These are phyloP conservation scores for Hystrix brachyura DNA, from an alignment of 2,113 vertebrate genomes.

Conservation along the genomic window DNA sequence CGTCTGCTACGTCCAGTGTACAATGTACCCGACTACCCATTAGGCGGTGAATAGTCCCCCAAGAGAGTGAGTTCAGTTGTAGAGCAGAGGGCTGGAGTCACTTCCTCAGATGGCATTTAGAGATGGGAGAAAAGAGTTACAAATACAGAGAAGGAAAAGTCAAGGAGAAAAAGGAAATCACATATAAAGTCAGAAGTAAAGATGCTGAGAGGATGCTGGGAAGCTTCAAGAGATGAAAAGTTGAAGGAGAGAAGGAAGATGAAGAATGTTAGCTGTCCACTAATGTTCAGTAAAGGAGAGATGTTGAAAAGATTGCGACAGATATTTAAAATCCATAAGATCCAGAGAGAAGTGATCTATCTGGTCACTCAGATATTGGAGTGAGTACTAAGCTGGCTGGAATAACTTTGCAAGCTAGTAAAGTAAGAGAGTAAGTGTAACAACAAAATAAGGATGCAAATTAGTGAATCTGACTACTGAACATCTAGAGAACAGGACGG, in stretches of 20 bases:
- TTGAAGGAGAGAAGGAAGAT: not conserved
- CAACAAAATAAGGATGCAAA: too few species aligned
- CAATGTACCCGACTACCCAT: accelerated
- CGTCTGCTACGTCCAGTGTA: accelerated
- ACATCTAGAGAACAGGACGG: not conserved
- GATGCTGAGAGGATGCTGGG: not conserved
- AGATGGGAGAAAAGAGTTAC: not conserved
- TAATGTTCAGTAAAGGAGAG: not conserved
- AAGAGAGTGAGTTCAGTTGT: not conserved
- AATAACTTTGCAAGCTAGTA: not conserved
- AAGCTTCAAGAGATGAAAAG: not conserved
- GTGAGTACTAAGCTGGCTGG: not conserved
- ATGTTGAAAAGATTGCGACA: not conserved
- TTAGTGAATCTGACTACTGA: not conserved
- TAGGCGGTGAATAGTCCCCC: not conserved
- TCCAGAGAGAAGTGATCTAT: not conserved
- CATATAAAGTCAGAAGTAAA: not conserved
- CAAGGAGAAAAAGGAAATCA: not conserved
- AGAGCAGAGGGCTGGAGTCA: not conserved
- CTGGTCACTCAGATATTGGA: not conserved
- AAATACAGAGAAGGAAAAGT: not conserved
- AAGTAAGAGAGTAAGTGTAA: not conserved
- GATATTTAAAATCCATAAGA: not conserved
- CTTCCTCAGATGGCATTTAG: not conserved
- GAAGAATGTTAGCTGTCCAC: not conserved